Base-by-base conservation (phyloP, 2,113 vertebrate genomes). In the Trochalopteron elliotii region DNA sequence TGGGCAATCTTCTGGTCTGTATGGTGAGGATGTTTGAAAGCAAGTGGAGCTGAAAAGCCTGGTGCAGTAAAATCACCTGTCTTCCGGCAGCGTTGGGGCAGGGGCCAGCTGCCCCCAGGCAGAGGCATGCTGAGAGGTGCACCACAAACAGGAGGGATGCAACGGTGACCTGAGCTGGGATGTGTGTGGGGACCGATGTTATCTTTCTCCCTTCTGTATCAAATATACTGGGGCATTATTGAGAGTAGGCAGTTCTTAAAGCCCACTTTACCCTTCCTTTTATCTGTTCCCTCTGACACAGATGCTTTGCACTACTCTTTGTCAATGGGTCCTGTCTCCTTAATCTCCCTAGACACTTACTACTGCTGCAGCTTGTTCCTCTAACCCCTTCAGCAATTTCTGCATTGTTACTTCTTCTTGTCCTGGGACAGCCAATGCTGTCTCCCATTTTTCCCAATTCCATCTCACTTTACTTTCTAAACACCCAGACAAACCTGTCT, bases 401-500 rank as follows among this genome's bases (percentile, higher is more conserved):
- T 83, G 59, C 45, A 44, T 33, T 85, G 52, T 42, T 89, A 74
- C 30, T 77, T 77, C 42, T 87, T 49, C 40, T 61, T 59, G 47
- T 90, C 56, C 39, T 65, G 35, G 24, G 30, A 88, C 68, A 90
- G 68, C n/a, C 2, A 1, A 23, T 1, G 1, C 35, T 42, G 25
- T 52, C 82, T 50, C 40, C 23, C 11, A 0, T 71, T 97, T 94
- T 89, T 78, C 55, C 56, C 56, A 80, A 56, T 64, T 93, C 83
- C 33, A 59, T 77, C 57, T 90, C 78, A 56, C 93, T 96, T 95
- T 71, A 84, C 75, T 92, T 96, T 90, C 80, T 87, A 74, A 90
- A 78, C 76, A 94, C 20, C 94, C 17, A 5, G 83, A 87, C 72
- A 94, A 97, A 94, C 96, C 91, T 93, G 93, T 93, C 93, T 93